These are phyloP conservation scores for Archips xylosteana DNA, from an alignment of 2,888 invertebrate genomes.

Conservation along the genomic window DNA sequence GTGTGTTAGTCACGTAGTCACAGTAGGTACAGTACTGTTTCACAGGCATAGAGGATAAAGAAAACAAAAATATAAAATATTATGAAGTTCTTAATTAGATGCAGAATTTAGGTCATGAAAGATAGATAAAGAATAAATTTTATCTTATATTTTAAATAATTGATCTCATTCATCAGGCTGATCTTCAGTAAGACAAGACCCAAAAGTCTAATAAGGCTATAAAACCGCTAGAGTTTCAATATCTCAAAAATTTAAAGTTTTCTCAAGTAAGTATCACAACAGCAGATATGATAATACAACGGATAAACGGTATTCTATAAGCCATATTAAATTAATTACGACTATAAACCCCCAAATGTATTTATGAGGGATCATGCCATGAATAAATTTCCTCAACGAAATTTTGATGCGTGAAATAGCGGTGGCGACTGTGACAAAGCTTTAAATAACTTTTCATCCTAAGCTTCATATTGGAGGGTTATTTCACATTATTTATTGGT, in stretches of 20 bases:
- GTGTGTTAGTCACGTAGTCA: no score
- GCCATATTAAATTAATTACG: slow-evolving; percentile 84
- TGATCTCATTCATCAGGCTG: background rate
- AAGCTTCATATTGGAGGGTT: background rate
- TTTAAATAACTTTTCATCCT: slow-evolving; percentile 50
- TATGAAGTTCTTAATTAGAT: no score
- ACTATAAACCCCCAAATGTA: slow-evolving; percentile 84
- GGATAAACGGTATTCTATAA: slow-evolving; percentile 76
- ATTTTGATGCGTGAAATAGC: slow-evolving; percentile 82
- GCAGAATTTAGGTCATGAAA: no score
- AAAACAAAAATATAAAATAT: no score
- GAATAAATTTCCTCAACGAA: slow-evolving; percentile 82
- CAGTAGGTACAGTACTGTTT: no score
- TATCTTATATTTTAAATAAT: no score
- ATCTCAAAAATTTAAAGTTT: slow-evolving; percentile 55
- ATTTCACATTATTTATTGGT: background rate
- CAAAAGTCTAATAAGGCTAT: background rate
- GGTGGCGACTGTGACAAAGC: slow-evolving; percentile 72
- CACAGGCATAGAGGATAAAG: no score
- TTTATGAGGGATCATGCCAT: slow-evolving; percentile 83
- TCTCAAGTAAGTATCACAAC: slow-evolving; percentile 36
- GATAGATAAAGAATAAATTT: no score
- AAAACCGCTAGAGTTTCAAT: slow-evolving; percentile 3
- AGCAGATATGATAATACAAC: slow-evolving; percentile 44
- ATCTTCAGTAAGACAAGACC: background rate